phyloP scores from a whole-genome alignment of 1,140 invertebrate species.

The Physella acuta region DNA sequence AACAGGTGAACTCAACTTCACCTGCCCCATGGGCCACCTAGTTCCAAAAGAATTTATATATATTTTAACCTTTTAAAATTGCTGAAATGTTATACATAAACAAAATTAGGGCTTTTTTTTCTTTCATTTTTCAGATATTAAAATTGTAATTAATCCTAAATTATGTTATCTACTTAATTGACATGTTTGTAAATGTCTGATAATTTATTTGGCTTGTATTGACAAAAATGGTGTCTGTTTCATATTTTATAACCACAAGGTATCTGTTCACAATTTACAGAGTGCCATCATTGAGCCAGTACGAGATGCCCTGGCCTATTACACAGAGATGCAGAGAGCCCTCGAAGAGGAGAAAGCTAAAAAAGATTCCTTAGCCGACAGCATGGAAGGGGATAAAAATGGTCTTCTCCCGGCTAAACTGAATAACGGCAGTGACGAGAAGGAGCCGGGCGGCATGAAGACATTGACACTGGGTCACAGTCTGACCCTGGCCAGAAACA shows the following conservation, averaged over 20 bases:
- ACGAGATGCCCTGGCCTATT: conserved; percentile 68
- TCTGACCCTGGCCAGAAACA: not conserved
- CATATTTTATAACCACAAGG: not conserved
- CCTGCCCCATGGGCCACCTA: no score
- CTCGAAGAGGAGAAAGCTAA: conserved; percentile 53
- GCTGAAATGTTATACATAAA: no score
- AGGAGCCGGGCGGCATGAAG: not conserved
- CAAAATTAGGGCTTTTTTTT: no score
- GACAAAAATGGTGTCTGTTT: not conserved
- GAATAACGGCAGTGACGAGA: not conserved
- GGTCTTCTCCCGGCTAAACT: not conserved
- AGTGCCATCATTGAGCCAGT: conserved; percentile 68
- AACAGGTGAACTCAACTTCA: no score
- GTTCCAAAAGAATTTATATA: no score
- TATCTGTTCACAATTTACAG: no score
- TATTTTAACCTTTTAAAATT: no score
- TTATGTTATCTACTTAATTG: not conserved
- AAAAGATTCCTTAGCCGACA: conserved; percentile 23
- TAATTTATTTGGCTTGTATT: no score
- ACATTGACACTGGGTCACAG: not conserved
- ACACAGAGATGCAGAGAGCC: conserved; percentile 60
- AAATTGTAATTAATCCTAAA: no score
- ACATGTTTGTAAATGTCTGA: not conserved
- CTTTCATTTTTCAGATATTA: no score
- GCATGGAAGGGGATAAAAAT: conserved; percentile 15